These are phyloP conservation scores for Hetaerina americana DNA, from an alignment of 1,140 invertebrate species.

Conservation along the genomic window DNA sequence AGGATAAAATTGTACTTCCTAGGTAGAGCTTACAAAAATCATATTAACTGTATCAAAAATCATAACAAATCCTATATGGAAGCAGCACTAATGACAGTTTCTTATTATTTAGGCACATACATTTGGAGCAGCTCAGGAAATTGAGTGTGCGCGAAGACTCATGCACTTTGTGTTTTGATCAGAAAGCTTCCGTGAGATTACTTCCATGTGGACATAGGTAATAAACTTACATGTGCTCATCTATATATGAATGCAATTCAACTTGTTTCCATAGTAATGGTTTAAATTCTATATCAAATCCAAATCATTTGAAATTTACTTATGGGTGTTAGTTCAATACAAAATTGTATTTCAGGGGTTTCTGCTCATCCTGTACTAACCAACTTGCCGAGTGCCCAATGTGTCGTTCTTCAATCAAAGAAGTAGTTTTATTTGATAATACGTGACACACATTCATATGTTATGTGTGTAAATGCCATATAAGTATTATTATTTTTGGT, in stretches of 20 bases:
- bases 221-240: too few species aligned
- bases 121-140: constrained; percentile 54
- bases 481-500: background rate
- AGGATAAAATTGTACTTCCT: constrained; percentile 53
- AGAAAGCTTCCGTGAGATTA: constrained; percentile 55
- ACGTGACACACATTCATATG: background rate
- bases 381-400: constrained; percentile 76
- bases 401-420: constrained; percentile 55
- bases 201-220: constrained; percentile 71
- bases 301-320: background rate
- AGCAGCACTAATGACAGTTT: background rate
- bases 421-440: constrained; percentile 18
- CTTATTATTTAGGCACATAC: constrained; percentile 47
- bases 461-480: background rate
- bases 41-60: background rate
- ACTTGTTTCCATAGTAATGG: constrained; percentile 6
- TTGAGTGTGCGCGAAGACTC: constrained; percentile 70
- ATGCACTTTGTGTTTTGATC: constrained; percentile 79
- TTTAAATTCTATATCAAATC: too few species aligned
- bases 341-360: constrained; percentile 52
- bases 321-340: background rate
- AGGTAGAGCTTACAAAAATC: constrained; percentile 23
- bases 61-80: background rate
- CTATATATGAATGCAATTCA: background rate
- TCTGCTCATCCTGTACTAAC: constrained; percentile 65